These are phyloP conservation scores for Synergus japonicus DNA, from an alignment of 2,888 invertebrate species.

Conservation along the genomic window DNA sequence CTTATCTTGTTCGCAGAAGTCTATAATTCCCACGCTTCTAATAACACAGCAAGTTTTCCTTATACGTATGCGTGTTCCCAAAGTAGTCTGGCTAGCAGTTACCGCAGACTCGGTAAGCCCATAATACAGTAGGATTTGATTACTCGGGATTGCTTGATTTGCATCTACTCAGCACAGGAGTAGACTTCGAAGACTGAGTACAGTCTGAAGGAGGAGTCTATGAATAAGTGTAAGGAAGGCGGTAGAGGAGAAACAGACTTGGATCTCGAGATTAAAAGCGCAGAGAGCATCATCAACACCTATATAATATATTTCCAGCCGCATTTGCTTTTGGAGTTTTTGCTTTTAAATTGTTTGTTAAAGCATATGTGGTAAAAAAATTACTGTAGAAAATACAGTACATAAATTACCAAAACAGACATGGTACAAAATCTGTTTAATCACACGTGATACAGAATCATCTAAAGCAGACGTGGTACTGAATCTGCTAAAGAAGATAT, in stretches of 20 bases:
- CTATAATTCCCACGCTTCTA: neutral
- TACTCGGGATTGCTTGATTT: constrained; percentile 64
- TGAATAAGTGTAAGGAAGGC: neutral
- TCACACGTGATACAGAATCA: no score
- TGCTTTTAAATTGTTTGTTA: no score
- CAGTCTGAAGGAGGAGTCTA: constrained; percentile 2
- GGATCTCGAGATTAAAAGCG: constrained; percentile 39
- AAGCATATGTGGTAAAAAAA: no score
- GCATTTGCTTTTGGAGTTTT: neutral
- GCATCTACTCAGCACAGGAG: constrained; percentile 55
- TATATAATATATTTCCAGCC: neutral
- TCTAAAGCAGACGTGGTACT: no score
- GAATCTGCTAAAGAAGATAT: no score
- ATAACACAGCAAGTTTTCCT: constrained; percentile 17
- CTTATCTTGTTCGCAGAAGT: neutral
- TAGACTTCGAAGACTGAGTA: constrained; percentile 35
- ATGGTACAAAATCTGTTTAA: no score
- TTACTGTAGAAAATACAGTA: no score
- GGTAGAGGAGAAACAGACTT: neutral
- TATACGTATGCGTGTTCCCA: constrained; percentile 24
- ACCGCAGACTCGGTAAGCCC: constrained; percentile 54
- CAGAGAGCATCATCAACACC: constrained; percentile 50
- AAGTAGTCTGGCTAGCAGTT: constrained; percentile 42
- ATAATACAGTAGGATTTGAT: constrained; percentile 63
- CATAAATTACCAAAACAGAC: no score